Evolutionary conservation across 1,140 invertebrate genomes (phyloP).

Genomic region (Drosophila jambulina): DNA sequence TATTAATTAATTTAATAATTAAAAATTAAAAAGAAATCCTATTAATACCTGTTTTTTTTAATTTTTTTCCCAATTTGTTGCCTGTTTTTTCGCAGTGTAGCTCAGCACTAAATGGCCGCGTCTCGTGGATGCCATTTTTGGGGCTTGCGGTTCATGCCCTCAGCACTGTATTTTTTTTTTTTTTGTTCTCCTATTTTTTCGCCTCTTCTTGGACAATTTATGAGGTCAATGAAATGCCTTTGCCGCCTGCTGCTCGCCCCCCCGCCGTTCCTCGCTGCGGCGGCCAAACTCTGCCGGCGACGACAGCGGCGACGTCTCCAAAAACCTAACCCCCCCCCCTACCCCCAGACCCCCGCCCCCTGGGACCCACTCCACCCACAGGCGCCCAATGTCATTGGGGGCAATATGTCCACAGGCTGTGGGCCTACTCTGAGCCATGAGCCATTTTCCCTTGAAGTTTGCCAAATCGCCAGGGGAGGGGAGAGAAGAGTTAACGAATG

Average conservation of each 20-base stretch:
- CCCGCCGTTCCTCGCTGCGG: conserved; percentile 8
- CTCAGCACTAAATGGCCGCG: conserved; percentile 56
- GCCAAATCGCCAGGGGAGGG: conserved; percentile 8
- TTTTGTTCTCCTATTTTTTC: conserved; percentile 7
- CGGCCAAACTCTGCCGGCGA: conserved; percentile 27
- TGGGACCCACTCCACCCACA: not conserved
- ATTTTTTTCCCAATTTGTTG: not conserved
- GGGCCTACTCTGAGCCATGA: conserved; percentile 10
- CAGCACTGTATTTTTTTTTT: not conserved
- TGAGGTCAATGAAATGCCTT: conserved; percentile 80
- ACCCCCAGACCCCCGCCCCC: not conserved
- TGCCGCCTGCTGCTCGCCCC: conserved; percentile 42
- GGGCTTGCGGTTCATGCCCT: conserved; percentile 26
- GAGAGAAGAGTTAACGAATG: not conserved
- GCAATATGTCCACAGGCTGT: conserved; percentile 50
- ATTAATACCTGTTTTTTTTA: not conserved
- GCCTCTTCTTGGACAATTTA: conserved; percentile 64
- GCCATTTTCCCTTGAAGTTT: conserved; percentile 7
- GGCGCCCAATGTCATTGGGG: conserved; percentile 71
- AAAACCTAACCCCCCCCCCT: conserved; percentile 1
- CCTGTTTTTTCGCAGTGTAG: not conserved
- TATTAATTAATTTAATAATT: not conserved
- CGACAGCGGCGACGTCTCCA: conserved; percentile 66
- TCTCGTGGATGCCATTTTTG: conserved; percentile 62
- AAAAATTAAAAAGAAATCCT: not conserved